Evolutionary conservation across 2,888 invertebrate species (phyloP), one percentile per base, ranked within the genome.

Genomic region (Folsomia manolachei): DNA sequence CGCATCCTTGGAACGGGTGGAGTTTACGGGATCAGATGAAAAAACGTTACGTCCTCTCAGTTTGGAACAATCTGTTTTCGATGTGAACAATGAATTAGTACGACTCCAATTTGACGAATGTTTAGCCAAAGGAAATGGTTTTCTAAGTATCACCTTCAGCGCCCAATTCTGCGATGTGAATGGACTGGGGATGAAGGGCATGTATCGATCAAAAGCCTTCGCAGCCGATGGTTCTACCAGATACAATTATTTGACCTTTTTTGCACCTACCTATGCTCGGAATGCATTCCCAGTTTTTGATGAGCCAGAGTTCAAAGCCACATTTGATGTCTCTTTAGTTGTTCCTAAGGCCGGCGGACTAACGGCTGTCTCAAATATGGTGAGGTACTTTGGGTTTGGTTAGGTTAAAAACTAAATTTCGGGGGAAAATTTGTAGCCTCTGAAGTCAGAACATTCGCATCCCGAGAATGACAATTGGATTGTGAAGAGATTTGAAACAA

Each of bases 201-300:
- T 96, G 78, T 97, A 96, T 85, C 89, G 95, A 68, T 94, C 93
- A 85, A 94, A 94, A 86, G 95, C 94, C 84, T 85, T 83, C 2
- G 82, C 84, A 52, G 82, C 89, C 25, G 84, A 87, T 67, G 94
- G 94, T 11, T 91, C 91, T 78, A 91, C 91, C 82, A 88, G 90
- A 69, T 91, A 90, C 83, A 92, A 91, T 27, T 95, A 93, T 51
- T 94, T 94, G 73, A 96, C 96, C 69, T 96, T 96, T 85, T 97
- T 96, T 83, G 93, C 94, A 83, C 88, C 94, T 0, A 93, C 92
- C 1, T 53, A 93, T 86, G 97, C 97, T 4, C 88, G 97, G 71
- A 87, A 93, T 80, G 94, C 95, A 83, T 97, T 98, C 83, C 97
- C 97, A 1, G 97, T 97, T 84, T 98, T 95, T 95, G 97, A 98